Evolutionary conservation across 2,113 vertebrate genomes (phyloP).

Genomic region (Triplophysa rosa): DNA sequence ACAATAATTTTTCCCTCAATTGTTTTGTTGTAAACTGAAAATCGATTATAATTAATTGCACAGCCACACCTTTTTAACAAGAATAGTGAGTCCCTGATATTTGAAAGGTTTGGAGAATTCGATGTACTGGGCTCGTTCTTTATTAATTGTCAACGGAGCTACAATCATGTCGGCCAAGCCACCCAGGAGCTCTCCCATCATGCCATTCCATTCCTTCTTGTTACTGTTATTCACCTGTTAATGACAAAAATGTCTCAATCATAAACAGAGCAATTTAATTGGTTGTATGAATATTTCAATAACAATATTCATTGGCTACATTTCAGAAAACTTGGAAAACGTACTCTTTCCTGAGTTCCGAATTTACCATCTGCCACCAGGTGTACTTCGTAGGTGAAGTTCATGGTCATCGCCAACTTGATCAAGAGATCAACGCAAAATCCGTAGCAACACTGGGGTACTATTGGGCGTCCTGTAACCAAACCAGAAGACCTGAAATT

Average conservation of each 20-base stretch:
- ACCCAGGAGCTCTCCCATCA: conserved; percentile 96
- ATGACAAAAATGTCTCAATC: neutral
- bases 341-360: conserved; percentile 95
- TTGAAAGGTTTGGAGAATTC: conserved; percentile 99
- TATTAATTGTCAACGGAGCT: conserved; percentile 95
- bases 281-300: neutral
- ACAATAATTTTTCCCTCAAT: too few species aligned
- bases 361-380: conserved; percentile 98
- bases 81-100: conserved; percentile 97
- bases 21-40: too few species aligned
- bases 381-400: conserved; percentile 97
- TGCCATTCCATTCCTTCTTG: conserved; percentile 98
- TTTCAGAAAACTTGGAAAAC: conserved; percentile 32
- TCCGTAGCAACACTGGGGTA: conserved; percentile 94
- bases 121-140: conserved; percentile 95
- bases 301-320: neutral
- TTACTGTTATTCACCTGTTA: conserved; percentile 97
- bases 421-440: conserved; percentile 97
- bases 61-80: conserved; percentile 91
- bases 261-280: neutral
- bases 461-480: conserved; percentile 84
- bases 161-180: conserved; percentile 97
- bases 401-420: conserved; percentile 94
- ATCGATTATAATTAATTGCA: too few species aligned
- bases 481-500: conserved; percentile 56